Evolutionary conservation across 2,113 vertebrate genomes (phyloP).

Genomic region (Hippolais icterina): DNA sequence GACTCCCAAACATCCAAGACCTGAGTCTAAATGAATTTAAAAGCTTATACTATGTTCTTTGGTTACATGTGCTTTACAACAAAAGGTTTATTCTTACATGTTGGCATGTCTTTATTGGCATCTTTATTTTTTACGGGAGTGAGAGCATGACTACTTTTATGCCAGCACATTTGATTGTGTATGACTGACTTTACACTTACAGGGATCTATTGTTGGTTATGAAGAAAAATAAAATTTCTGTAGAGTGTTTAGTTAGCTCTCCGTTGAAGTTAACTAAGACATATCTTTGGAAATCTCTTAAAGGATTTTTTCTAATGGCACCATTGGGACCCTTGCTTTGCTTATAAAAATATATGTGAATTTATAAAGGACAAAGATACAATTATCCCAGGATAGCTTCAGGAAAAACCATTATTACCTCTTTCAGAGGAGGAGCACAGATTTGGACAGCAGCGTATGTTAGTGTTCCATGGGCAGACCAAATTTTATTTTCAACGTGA

Average conservation of each 20-base stretch:
- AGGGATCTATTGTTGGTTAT: slow-evolving; percentile 30
- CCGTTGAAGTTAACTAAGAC: slow-evolving; percentile 1
- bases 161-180: slow-evolving; percentile 23
- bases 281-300: slow-evolving; percentile 29
- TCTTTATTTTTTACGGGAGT: slow-evolving; percentile 42
- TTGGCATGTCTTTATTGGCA: slow-evolving; percentile 10
- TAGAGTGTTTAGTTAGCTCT: slow-evolving; percentile 12
- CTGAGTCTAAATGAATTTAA: not conserved
- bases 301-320: slow-evolving; percentile 6
- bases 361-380: slow-evolving; percentile 26
- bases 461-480: not conserved
- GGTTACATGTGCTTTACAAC: not conserved
- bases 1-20: not conserved
- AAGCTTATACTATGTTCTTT: not conserved
- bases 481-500: not conserved
- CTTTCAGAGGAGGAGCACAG: not conserved
- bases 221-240: slow-evolving; percentile 33
- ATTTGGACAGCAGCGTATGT: not conserved
- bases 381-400: slow-evolving; percentile 30
- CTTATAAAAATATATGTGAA: slow-evolving; percentile 31
- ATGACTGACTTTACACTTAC: slow-evolving; percentile 20
- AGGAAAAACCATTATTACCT: not conserved
- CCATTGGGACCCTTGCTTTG: not conserved
- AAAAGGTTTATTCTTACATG: slow-evolving; percentile 48
- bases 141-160: slow-evolving; percentile 7